These are phyloP conservation scores for Priocnemis perturbator DNA, from an alignment of 2,888 invertebrate genomes.

Conservation along the genomic window DNA sequence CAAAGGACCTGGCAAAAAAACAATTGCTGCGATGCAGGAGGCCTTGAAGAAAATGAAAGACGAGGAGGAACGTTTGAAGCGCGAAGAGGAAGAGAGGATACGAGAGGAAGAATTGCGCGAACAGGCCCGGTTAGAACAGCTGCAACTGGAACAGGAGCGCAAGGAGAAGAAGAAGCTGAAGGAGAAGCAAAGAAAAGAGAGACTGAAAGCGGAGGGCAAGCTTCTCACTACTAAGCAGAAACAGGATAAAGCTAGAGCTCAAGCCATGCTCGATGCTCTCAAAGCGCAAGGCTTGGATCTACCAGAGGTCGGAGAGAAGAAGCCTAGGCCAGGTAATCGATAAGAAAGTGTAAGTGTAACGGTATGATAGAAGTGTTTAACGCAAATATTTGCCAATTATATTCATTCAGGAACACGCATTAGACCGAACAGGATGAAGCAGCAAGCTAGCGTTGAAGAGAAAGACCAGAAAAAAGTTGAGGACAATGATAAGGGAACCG, in stretches of 20 bases:
- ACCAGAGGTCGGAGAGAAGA: slow-evolving; percentile 82
- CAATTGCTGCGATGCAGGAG: slow-evolving; percentile 94
- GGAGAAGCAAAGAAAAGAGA: slow-evolving; percentile 93
- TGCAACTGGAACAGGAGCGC: slow-evolving; percentile 88
- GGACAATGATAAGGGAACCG: slow-evolving; percentile 70
- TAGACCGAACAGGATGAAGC: slow-evolving; percentile 83
- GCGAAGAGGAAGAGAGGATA: slow-evolving; percentile 89
- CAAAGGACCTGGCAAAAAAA: slow-evolving; percentile 88
- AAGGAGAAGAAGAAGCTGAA: slow-evolving; percentile 93
- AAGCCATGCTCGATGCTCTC: slow-evolving; percentile 90
- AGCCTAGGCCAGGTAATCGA: slow-evolving; percentile 77
- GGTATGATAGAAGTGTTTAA: not conserved
- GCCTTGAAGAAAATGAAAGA: slow-evolving; percentile 90
- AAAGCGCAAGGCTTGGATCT: slow-evolving; percentile 92
- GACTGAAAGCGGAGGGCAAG: slow-evolving; percentile 97
- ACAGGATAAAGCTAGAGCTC: slow-evolving; percentile 90
- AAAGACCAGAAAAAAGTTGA: slow-evolving; percentile 76
- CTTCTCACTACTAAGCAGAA: slow-evolving; percentile 95
- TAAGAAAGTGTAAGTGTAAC: not conserved
- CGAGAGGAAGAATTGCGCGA: slow-evolving; percentile 86
- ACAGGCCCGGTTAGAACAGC: slow-evolving; percentile 83
- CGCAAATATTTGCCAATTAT: not conserved
- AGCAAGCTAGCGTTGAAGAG: slow-evolving; percentile 79
- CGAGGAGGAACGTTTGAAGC: slow-evolving; percentile 86
- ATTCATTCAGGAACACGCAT: slow-evolving; percentile 81